phyloP scores from a whole-genome alignment of 2,113 vertebrate genomes.

The Dendropsophus ebraccatus region DNA sequence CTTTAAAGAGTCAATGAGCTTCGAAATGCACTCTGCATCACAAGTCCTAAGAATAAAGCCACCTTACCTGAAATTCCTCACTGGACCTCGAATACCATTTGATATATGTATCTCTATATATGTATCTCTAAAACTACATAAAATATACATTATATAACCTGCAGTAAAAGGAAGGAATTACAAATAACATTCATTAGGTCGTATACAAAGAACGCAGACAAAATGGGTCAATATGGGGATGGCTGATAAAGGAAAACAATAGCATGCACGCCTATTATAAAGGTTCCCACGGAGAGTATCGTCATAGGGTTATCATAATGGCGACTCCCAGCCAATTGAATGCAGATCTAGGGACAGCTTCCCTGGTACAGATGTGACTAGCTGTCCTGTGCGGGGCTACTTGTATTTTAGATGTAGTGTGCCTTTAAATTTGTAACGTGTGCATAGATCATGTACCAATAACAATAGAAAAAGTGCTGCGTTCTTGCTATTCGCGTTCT shows the following conservation, averaged over 20 bases:
- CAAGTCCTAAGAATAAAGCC: neutral
- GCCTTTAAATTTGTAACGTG: neutral
- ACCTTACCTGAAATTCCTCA: neutral
- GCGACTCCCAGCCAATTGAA: neutral
- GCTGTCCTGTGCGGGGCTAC: neutral
- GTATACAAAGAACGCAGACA: neutral
- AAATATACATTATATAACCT: neutral
- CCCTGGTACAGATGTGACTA: neutral
- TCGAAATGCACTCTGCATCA: too few relatives aligned
- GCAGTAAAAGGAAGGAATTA: neutral
- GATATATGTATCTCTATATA: neutral
- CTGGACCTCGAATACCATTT: neutral
- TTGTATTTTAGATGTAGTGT: neutral
- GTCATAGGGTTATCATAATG: neutral
- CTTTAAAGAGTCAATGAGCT: too few relatives aligned
- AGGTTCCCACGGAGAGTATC: neutral
- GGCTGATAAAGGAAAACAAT: neutral
- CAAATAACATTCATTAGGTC: slow-evolving; percentile 15
- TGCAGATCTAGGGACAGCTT: neutral
- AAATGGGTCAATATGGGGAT: neutral
- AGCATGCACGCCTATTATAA: neutral
- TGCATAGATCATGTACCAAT: neutral
- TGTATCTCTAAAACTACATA: neutral
- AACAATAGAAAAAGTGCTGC: neutral
- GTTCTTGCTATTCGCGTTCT: too few relatives aligned